phyloP scores from a whole-genome alignment of 2,888 invertebrate species.

The Chironomus tentans region DNA sequence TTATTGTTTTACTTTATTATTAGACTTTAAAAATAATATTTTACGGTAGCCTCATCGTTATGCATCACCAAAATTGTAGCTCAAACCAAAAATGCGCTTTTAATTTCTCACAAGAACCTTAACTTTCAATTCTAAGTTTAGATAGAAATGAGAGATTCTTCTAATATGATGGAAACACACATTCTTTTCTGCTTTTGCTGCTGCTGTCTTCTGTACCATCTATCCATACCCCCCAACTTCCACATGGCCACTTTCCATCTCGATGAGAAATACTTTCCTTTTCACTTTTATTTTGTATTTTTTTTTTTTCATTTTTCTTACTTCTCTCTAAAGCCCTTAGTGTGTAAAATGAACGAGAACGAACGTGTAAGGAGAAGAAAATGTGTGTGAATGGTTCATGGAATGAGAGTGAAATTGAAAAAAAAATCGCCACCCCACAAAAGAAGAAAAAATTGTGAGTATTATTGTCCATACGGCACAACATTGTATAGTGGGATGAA shows the following conservation, averaged over 20 bases:
- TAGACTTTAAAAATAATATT: too few species aligned
- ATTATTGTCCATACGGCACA: background rate
- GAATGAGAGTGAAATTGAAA: constrained; percentile 20
- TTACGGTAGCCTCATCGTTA: too few species aligned
- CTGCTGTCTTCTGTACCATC: background rate
- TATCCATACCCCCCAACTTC: background rate
- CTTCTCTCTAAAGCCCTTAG: background rate
- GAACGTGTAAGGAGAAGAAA: background rate
- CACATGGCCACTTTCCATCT: background rate
- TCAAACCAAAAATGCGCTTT: too few species aligned
- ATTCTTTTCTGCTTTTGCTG: background rate
- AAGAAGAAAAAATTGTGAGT: background rate
- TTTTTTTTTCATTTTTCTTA: background rate
- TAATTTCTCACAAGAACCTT: too few species aligned
- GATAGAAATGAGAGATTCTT: too few species aligned
- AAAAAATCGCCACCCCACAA: background rate
- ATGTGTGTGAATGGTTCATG: background rate
- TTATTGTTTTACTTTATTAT: too few species aligned
- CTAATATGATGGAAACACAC: background rate
- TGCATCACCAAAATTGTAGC: too few species aligned
- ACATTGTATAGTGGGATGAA: background rate
- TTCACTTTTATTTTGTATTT: constrained; percentile 3
- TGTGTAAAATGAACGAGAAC: background rate
- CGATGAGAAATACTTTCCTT: constrained; percentile 12
- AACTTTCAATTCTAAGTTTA: too few species aligned